phyloP scores from a whole-genome alignment of 2,797 vertebrate species.

The Eulemur mongoz region DNA sequence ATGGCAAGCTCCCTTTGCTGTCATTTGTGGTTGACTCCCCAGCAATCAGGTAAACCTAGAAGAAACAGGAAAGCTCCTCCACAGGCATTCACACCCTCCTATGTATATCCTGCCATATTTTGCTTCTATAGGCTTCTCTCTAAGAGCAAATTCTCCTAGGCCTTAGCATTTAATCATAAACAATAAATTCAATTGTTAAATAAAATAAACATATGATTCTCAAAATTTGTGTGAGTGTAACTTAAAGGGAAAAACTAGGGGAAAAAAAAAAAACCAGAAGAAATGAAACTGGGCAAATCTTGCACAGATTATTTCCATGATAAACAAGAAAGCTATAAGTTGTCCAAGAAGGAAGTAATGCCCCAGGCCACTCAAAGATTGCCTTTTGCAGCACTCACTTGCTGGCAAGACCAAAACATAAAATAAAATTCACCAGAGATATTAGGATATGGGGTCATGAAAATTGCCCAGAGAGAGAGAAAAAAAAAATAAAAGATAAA shows the following conservation, averaged over 20 bases:
- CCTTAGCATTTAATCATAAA: not conserved
- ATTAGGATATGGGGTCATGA: not conserved
- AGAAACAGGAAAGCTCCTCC: not conserved
- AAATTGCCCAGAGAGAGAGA: not conserved
- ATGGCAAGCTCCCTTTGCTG: not conserved
- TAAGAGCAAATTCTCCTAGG: not conserved
- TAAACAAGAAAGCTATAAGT: not conserved
- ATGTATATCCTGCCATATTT: not conserved
- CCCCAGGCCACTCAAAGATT: not conserved
- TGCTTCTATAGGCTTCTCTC: not conserved
- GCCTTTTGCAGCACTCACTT: not conserved
- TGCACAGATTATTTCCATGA: not conserved
- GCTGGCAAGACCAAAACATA: not conserved
- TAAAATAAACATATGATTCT: not conserved
- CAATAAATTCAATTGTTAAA: not conserved
- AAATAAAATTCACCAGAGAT: not conserved
- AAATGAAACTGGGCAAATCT: not conserved
- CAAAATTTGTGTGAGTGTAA: conserved; percentile 6
- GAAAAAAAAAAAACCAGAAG: not conserved
- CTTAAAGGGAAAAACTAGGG: not conserved
- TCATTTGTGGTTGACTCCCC: not conserved
- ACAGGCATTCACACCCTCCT: not conserved
- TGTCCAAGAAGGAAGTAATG: not conserved
- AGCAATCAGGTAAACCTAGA: not conserved
- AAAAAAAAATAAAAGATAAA: not conserved